phyloP scores from a whole-genome alignment of 2,888 invertebrate genomes.

The Leucoptera coffeella region DNA sequence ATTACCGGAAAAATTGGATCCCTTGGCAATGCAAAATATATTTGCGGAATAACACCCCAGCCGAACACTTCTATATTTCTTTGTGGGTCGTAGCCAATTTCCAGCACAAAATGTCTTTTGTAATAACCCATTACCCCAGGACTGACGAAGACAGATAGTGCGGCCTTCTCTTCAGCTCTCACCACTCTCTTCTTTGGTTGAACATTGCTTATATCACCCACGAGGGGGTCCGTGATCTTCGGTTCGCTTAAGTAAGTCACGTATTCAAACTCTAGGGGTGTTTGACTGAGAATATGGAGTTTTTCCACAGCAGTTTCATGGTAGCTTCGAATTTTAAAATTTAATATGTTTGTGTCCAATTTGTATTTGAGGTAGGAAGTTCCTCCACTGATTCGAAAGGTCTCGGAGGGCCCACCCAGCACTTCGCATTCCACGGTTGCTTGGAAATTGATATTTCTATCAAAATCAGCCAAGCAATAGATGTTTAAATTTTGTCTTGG shows the following conservation, averaged over 20 bases:
- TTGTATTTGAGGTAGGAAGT: constrained; percentile 44
- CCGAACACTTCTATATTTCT: constrained; percentile 47
- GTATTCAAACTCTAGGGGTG: constrained; percentile 36
- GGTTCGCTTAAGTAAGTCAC: constrained; percentile 26
- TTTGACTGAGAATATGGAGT: constrained; percentile 37
- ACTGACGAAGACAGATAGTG: constrained; percentile 37
- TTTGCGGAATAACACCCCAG: constrained; percentile 54
- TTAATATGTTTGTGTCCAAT: constrained; percentile 29
- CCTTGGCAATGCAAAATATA: constrained; percentile 44
- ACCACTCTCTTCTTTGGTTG: constrained; percentile 30
- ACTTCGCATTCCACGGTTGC: constrained; percentile 47
- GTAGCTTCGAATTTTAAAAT: constrained; percentile 38
- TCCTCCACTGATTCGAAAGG: constrained; percentile 36
- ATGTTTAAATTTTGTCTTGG: too few species aligned
- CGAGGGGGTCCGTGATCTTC: constrained; percentile 20
- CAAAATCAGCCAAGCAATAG: too few species aligned
- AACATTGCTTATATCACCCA: constrained; percentile 35
- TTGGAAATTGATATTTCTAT: too few species aligned
- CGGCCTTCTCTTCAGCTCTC: constrained; percentile 23
- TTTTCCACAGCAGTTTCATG: constrained; percentile 26
- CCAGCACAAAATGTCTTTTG: constrained; percentile 28
- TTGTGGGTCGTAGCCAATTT: constrained; percentile 52
- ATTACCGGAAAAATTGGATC: too few species aligned
- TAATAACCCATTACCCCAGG: constrained; percentile 53
- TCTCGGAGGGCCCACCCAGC: constrained; percentile 50